Evolutionary conservation across 2,113 vertebrate species (phyloP), one percentile per base, ranked within the genome.

Genomic region (Phalacrocorax carbo): DNA sequence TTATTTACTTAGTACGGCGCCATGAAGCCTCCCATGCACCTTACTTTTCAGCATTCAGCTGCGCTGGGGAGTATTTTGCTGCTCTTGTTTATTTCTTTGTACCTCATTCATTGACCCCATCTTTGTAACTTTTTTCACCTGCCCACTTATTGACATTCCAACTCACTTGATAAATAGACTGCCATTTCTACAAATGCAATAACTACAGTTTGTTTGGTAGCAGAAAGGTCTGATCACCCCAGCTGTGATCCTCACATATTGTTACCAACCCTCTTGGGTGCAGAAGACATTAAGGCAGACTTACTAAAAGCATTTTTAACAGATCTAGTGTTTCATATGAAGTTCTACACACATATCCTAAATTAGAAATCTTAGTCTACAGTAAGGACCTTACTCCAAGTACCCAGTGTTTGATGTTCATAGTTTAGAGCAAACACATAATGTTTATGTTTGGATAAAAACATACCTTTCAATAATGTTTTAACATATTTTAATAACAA

Each of bases 111-210:
- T 92, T 97, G 93, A 86, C 94, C 77, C 49, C 88, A 91, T 94
- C 93, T 95, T 90, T 86, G 34, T 61, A 72, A 80, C 61, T 93
- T 95, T 95, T 76, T 97, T 95, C 81, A 77, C 58, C 83, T 94
- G 40, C 52, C 73, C 75, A 87, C n/a, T 94, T 97, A 93, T 94
- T 92, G 93, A 89, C 85, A 95, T 73, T 94, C 64, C 88, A 86
- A 94, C 85, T 97, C 77, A 94, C 94, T 96, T 98, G 96, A 97
- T 97, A 95, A 98, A 97, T 97, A 75, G 92, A 91, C 80, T 97
- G 82, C 95, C 80, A 83, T 91, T 97, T 95, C 96, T 93, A 95
- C 87, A 97, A 98, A 96, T 92, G 92, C 70, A 96, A 85, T 95
- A 88, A 65, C 83, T 95, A 88, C 55, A 60, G n/a, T 91, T 91